Conservation (phyloP, 2,113 vertebrate genomes). For the Gymnobelideus leadbeateri region DNA sequence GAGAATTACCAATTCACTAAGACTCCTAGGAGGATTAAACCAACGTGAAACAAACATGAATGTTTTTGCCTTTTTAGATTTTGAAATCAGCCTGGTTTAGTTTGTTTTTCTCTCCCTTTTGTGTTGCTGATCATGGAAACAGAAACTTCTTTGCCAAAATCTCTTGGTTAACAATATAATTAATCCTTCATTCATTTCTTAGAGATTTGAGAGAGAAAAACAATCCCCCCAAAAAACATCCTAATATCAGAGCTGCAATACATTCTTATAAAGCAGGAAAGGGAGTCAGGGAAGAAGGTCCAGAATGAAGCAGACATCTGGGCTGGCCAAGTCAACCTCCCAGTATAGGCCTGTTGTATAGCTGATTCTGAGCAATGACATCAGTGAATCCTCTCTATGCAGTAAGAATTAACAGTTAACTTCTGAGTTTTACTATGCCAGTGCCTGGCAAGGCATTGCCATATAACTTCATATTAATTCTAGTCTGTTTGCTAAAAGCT, state of each 20-base stretch:
- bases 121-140: background rate
- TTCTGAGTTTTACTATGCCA: too few species aligned
- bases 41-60: background rate
- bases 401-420: too few species aligned
- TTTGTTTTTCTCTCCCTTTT: background rate
- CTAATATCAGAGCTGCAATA: background rate
- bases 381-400: background rate
- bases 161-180: background rate
- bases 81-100: background rate
- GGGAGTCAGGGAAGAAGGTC: background rate
- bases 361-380: background rate
- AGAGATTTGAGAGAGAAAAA: background rate
- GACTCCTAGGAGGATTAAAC: background rate
- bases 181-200: background rate
- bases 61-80: background rate
- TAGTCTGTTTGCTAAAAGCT: background rate
- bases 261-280: background rate
- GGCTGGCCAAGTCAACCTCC: background rate
- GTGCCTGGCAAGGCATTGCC: background rate
- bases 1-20: background rate
- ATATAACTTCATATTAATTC: background rate
- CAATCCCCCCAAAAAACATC: background rate
- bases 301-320: background rate
- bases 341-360: background rate
- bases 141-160: background rate